A percentile compares a stretch with the other conserved stretches of the same genome.
phyloP scores from a whole-genome alignment of 2,888 invertebrate species.

The Monopis laevigella region DNA sequence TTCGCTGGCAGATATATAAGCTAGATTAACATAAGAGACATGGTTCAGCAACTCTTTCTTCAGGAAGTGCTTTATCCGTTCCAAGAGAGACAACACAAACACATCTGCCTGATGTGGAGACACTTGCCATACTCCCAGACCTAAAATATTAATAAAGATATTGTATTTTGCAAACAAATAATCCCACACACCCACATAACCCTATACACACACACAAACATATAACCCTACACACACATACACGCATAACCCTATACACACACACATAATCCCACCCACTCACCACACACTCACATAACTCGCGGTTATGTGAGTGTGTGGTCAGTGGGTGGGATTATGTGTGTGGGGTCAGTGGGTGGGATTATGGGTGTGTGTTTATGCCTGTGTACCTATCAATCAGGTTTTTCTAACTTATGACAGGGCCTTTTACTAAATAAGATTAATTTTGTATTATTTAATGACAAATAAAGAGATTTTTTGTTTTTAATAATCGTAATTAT shows the following conservation, averaged over 20 bases:
- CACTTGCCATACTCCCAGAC: slow-evolving; percentile 72
- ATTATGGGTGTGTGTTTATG: too few species aligned
- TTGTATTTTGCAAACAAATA: background rate
- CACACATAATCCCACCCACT: background rate
- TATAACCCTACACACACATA: background rate
- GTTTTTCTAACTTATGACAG: too few species aligned
- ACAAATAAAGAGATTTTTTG: too few species aligned
- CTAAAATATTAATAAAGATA: slow-evolving; percentile 24
- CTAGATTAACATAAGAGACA: slow-evolving; percentile 72
- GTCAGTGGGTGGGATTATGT: too few species aligned
- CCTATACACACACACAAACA: background rate
- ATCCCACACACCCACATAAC: background rate
- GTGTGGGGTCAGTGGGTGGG: too few species aligned
- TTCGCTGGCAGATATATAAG: slow-evolving; percentile 58
- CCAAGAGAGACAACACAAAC: slow-evolving; percentile 71
- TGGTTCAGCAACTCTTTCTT: slow-evolving; percentile 52
- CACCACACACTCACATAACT: background rate
- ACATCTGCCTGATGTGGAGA: slow-evolving; percentile 69
- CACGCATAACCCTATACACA: background rate
- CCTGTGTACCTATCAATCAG: too few species aligned
- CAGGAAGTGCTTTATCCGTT: slow-evolving; percentile 64
- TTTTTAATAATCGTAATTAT: too few species aligned
- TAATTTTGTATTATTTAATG: too few species aligned
- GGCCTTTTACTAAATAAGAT: too few species aligned
- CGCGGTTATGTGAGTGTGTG: background rate